Evolutionary conservation across 2,797 vertebrate genomes (phyloP), one percentile per base, ranked within the genome.

Genomic region (Pseudopleuronectes americanus): DNA sequence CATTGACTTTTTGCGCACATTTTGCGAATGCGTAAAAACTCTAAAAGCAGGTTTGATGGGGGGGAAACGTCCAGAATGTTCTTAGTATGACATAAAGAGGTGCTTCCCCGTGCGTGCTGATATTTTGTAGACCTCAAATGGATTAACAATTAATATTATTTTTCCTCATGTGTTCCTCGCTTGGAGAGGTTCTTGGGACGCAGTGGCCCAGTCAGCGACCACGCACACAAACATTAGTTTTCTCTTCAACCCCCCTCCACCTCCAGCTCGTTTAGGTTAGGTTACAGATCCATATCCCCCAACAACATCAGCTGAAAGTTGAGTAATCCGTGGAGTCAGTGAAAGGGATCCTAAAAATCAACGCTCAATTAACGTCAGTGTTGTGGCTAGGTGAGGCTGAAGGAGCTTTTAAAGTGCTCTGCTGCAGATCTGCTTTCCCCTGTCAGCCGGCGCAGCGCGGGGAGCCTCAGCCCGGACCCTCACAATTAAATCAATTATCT

Each of bases 361-460:
- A 86, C 90, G 93, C 92, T 93, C 91, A 92, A 92, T 94, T 93
- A 93, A 74, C 88, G 77, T 80, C 90, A 90, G 90, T 85, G 91
- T 93, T 89, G 89, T 91, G 93, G 93, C 84, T 92, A 89, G 92
- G 85, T 94, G 92, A 93, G 86, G 83, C 90, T 95, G 90, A 92
- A 95, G 93, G 91, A 92, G 89, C 92, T 70, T 76, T 87, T 89
- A 92, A 94, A 94, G 92, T 92, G 90, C 83, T 77, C 80, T 81
- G 78, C 71, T 73, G 74, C 87, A 64, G 91, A 90, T 92, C 87
- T 80, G 38, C 85, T 85, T 87, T 89, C 89, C 76, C 82, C 85
- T 87, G 89, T 80, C 79, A 83, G 57, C 31, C 63, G 59, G 58
- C 31, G 9, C 9, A 36, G 51, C 49, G 74, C 24, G 51, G 36